A percentile compares a stretch with the other conserved stretches of the same genome.
Conservation (phyloP, 2,113 vertebrate genomes). For the Alces alces region DNA sequence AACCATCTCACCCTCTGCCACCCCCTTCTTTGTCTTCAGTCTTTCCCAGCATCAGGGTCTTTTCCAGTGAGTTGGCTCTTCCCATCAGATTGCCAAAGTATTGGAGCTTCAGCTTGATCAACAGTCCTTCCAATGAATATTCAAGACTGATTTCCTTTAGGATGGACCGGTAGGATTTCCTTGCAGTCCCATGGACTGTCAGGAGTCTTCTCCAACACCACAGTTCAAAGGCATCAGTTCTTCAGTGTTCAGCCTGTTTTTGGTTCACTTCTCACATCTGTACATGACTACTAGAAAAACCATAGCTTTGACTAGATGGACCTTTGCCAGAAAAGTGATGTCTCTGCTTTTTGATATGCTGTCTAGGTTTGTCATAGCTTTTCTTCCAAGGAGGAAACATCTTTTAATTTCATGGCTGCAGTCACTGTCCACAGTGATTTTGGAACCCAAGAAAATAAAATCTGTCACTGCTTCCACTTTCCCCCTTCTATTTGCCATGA, state of each 20-base stretch:
- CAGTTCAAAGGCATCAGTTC: background rate
- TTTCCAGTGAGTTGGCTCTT: background rate
- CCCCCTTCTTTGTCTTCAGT: background rate
- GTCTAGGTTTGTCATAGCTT: background rate
- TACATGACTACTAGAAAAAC: background rate
- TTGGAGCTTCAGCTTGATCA: background rate
- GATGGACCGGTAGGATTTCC: fast-evolving
- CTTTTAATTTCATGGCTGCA: background rate
- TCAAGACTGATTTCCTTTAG: background rate
- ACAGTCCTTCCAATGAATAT: background rate
- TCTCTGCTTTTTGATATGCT: background rate
- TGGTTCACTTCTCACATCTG: background rate
- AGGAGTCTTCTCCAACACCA: background rate
- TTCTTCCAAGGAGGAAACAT: background rate
- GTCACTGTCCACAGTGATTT: background rate
- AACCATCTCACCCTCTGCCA: background rate
- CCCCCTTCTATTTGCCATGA: background rate
- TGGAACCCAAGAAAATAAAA: background rate
- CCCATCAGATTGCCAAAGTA: background rate
- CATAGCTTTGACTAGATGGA: background rate
- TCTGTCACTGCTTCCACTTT: background rate
- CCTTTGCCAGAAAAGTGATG: background rate
- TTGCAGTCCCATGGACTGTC: background rate
- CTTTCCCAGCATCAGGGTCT: background rate
- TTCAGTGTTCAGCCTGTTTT: background rate